These are phyloP conservation scores for Metridium senile DNA, from an alignment of 92 coral and sea anemone species.

Conservation along the genomic window DNA sequence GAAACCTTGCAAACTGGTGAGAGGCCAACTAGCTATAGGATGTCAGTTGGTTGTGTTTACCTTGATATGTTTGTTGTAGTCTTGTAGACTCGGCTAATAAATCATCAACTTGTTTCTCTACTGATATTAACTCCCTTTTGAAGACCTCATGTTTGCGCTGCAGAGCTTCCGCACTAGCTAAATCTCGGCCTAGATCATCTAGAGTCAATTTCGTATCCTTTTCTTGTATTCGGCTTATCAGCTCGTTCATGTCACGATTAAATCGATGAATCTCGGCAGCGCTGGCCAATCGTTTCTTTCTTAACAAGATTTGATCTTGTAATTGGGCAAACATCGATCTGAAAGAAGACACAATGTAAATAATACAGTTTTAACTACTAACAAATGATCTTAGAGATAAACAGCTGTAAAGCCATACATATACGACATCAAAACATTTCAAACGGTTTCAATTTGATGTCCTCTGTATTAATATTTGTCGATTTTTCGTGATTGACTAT, in stretches of 20 bases:
- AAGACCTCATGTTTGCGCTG: constrained; percentile 90
- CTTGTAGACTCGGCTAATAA: constrained; percentile 66
- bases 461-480: too few relatives aligned
- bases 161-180: constrained; percentile 88
- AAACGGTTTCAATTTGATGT: too few relatives aligned
- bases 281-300: constrained; percentile 85
- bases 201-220: constrained; percentile 77
- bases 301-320: constrained; percentile 78
- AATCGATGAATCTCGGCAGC: constrained; percentile 97
- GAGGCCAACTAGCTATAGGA: too few relatives aligned
- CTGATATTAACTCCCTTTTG: constrained; percentile 77
- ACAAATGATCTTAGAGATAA: too few relatives aligned
- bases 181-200: constrained; percentile 93
- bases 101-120: constrained; percentile 68
- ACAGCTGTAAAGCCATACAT: too few relatives aligned
- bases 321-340: constrained; percentile 95
- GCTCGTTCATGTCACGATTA: constrained; percentile 92
- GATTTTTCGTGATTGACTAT: too few relatives aligned
- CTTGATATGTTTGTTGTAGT: constrained; percentile 84
- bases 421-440: too few relatives aligned
- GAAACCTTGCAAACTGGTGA: too few relatives aligned
- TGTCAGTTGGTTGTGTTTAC: too few relatives aligned
- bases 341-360: background rate
- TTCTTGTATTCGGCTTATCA: constrained; percentile 87
- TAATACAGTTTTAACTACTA: too few relatives aligned